Evolutionary conservation across 2,888 invertebrate genomes (phyloP), one percentile per base, ranked within the genome.

Genomic region (Pardosa pseudoannulata): DNA sequence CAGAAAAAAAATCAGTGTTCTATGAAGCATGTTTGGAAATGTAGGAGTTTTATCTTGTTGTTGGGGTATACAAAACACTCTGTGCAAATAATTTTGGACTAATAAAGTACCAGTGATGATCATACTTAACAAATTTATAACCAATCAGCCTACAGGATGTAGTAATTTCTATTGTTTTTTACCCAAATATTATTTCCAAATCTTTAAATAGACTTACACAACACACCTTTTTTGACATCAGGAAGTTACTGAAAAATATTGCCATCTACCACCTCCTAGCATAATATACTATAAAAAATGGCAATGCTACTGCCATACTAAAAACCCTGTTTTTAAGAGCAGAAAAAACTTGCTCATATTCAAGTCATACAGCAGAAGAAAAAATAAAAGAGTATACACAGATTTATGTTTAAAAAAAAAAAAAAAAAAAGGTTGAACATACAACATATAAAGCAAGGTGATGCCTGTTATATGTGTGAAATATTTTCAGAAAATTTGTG

Each of bases 281-380:
- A 31, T 65, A 65, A 65, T n/a, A 27, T 6, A 65, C 29, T 65
- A 31, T 65, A 65, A 65, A n/a, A 31, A 29, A 65, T n/a, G 19
- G 31, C 31, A 31, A 29, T 29, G 65, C 65, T 65, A 27, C n/a
- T 5, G 31, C 31, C 29, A 65, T 65, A 65, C 65, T 65, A 29
- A 65, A 31, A 65, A 65, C 65, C 65, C 65, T 65, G 65, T 65
- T 65, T 65, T 19, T 50, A n/a, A 65, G 31, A 65, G 65, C 65
- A 65, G 31, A 3, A 23, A 46, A 65, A 29, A 65, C 11, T 16
- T 65, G 65, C 65, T 65, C 31, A 29, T n/a, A 28, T n/a, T 31
- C 16, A 31, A 31, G 27, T 62, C 23, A 65, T 13, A n/a, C 65
- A 65, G 29, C n/a, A n/a, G n/a, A n/a, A n/a, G n/a, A 31, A 29